Percentiles rank a stretch among this genome's conserved stretches.
phyloP scores from a whole-genome alignment of 2,113 vertebrate genomes.

The Passer domesticus region DNA sequence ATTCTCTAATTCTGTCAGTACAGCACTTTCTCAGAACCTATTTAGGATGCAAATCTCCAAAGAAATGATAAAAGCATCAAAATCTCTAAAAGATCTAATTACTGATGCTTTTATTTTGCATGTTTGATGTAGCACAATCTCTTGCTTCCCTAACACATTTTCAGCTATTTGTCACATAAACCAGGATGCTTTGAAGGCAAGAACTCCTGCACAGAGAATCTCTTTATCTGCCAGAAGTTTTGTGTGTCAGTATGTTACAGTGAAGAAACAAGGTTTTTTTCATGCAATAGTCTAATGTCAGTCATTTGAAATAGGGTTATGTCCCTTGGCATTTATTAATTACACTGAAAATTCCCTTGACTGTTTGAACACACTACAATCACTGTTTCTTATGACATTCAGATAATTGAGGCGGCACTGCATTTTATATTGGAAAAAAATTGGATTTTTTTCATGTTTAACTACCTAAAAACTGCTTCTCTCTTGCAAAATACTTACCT shows the following conservation, averaged over 20 bases:
- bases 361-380: not conserved
- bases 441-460: not conserved
- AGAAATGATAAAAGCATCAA: not conserved
- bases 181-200: not conserved
- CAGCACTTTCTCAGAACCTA: not conserved
- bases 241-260: not conserved
- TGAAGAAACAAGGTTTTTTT: not conserved
- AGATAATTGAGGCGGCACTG: not conserved
- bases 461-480: not conserved
- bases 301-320: conserved; percentile 27
- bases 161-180: not conserved
- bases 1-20: not conserved
- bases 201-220: not conserved
- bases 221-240: not conserved
- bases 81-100: not conserved
- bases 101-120: not conserved
- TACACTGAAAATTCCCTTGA: not conserved
- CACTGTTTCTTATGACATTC: not conserved
- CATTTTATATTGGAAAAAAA: not conserved
- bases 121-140: not conserved
- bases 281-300: not conserved
- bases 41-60: not conserved
- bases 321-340: conserved; percentile 48
- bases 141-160: not conserved
- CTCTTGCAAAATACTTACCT: not conserved